A percentile compares a stretch with the other conserved stretches of the same genome.
Evolutionary conservation across 2,888 invertebrate genomes (phyloP).

Genomic region (Leptinotarsa haldemani): DNA sequence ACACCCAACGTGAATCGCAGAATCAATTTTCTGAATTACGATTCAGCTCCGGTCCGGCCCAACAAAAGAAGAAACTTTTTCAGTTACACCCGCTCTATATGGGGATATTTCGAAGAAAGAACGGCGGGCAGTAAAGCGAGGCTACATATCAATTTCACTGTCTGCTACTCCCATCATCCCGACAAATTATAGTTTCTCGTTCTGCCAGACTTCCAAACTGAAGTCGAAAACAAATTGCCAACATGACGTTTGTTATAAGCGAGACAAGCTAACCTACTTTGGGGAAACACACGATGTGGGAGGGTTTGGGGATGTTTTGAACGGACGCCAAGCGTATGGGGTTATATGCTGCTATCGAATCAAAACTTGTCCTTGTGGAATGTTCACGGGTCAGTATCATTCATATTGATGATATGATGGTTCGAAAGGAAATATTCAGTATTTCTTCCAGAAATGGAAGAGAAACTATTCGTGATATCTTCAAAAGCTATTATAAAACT

Average conservation of each 20-base stretch:
- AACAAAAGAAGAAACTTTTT: conserved; percentile 36
- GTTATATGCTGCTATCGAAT: no score
- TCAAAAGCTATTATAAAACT: no score
- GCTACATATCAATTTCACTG: conserved; percentile 45
- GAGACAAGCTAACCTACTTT: not conserved
- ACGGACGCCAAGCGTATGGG: not conserved
- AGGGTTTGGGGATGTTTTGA: not conserved
- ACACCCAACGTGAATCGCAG: conserved; percentile 29
- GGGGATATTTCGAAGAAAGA: conserved; percentile 21
- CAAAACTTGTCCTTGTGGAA: no score
- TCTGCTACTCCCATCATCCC: conserved; percentile 43
- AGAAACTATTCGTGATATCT: no score
- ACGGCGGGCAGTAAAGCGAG: conserved; percentile 20
- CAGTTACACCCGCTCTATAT: conserved; percentile 28
- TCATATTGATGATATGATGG: no score
- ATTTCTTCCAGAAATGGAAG: no score
- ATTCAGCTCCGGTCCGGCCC: conserved; percentile 37
- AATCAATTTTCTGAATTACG: conserved; percentile 38
- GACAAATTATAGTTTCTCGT: conserved; percentile 43
- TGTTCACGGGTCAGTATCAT: no score
- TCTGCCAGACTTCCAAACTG: conserved; percentile 33
- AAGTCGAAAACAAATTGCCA: conserved; percentile 39
- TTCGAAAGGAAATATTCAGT: no score
- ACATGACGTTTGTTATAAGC: conserved; percentile 28
- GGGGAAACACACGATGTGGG: not conserved